Evolutionary conservation across 2,797 vertebrate species (phyloP).

Genomic region (Synaphobranchus kaupii): DNA sequence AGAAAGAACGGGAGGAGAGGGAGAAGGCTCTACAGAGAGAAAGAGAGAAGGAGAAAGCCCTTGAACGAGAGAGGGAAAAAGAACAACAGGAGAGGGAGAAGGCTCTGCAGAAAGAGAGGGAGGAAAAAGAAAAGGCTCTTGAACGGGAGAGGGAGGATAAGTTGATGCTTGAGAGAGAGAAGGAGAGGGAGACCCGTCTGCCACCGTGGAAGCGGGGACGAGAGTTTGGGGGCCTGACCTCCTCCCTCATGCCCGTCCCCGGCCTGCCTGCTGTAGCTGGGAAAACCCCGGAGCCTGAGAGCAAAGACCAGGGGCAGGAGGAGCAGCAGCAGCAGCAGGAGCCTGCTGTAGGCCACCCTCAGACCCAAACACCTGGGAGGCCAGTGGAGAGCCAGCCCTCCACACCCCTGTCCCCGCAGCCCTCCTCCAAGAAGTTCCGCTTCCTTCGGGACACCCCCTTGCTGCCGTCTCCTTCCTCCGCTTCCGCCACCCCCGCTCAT

Average conservation of each 20-base stretch:
- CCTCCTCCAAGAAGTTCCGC: constrained; percentile 71
- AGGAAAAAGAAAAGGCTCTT: constrained; percentile 63
- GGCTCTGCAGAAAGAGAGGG: constrained; percentile 14
- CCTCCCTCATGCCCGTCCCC: constrained; percentile 51
- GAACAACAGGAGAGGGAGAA: constrained; percentile 50
- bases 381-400: constrained; percentile 33
- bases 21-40: constrained; percentile 50
- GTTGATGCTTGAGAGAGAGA: constrained; percentile 21
- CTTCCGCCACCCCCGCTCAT: constrained; percentile 59
- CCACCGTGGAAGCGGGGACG: constrained; percentile 65
- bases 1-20: constrained; percentile 53
- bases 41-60: constrained; percentile 52
- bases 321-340: constrained; percentile 34
- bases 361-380: constrained; percentile 32
- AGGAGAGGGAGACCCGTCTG: constrained; percentile 59
- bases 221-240: constrained; percentile 59
- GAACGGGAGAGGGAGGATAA: constrained; percentile 7
- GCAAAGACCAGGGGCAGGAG: constrained; percentile 48
- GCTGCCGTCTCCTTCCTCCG: constrained; percentile 53
- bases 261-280: constrained; percentile 55
- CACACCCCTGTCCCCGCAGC: constrained; percentile 58
- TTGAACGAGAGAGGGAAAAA: constrained; percentile 39
- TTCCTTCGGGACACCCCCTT: constrained; percentile 65
- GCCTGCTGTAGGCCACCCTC: constrained; percentile 26
- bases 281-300: constrained; percentile 54